These are phyloP conservation scores for Phyllopteryx taeniolatus DNA, from an alignment of 2,113 vertebrate genomes.

Conservation along the genomic window DNA sequence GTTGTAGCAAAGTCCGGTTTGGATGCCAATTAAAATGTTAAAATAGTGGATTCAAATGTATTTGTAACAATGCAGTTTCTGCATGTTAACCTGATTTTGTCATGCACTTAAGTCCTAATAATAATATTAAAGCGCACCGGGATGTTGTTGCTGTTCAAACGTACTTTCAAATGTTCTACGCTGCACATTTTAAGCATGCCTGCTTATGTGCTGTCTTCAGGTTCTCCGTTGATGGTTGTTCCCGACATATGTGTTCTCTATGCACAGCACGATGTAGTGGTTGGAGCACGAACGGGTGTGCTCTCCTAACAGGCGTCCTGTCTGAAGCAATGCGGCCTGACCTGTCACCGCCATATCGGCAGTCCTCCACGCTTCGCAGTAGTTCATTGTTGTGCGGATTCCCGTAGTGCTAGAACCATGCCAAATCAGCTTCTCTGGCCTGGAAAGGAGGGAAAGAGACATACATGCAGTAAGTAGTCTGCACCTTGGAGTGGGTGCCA, in stretches of 20 bases:
- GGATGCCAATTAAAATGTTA: neutral
- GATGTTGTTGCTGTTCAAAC: neutral
- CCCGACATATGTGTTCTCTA: constrained; percentile 91
- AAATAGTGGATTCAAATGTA: neutral
- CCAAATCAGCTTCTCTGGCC: constrained; percentile 92
- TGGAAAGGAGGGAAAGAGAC: constrained; percentile 32
- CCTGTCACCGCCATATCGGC: constrained; percentile 77
- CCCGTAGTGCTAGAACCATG: constrained; percentile 83
- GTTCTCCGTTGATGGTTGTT: constrained; percentile 62
- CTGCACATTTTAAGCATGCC: neutral
- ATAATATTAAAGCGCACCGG: neutral
- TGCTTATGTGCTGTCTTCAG: constrained; percentile 45
- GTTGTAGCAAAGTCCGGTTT: neutral
- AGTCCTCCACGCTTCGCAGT: constrained; percentile 91
- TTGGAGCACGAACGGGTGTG: constrained; percentile 83
- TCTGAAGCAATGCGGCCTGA: constrained; percentile 81
- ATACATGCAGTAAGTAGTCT: neutral
- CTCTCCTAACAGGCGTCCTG: constrained; percentile 84
- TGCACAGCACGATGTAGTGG: constrained; percentile 86
- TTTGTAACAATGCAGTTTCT: constrained; percentile 2
- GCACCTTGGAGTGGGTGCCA: too few relatives aligned
- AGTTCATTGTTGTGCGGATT: constrained; percentile 81
- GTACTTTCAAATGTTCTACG: constrained; percentile 3
- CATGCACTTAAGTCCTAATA: neutral
- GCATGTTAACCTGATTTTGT: neutral